These are phyloP conservation scores for Vanacampus margaritifer DNA, from an alignment of 2,113 vertebrate species.

Conservation along the genomic window DNA sequence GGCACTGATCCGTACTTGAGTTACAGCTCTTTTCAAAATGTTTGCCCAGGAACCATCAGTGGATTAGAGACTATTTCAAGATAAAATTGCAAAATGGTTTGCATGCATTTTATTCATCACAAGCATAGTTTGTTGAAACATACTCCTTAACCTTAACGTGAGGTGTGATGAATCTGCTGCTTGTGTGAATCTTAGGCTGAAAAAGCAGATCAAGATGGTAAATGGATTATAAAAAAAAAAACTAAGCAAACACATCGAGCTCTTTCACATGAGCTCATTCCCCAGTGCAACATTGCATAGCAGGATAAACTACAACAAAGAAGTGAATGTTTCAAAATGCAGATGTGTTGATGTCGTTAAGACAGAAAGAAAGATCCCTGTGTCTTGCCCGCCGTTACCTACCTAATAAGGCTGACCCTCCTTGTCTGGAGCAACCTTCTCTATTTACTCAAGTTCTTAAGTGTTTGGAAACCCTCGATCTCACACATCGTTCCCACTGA, in stretches of 20 bases:
- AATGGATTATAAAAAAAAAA: not conserved
- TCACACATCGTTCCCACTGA: constrained; percentile 19
- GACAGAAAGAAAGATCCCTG: constrained; percentile 19
- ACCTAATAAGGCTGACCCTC: constrained; percentile 32
- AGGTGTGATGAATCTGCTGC: not conserved
- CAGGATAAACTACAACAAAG: not conserved
- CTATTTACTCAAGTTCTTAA: constrained; percentile 56
- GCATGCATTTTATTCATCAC: too few relatives aligned
- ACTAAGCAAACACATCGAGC: not conserved
- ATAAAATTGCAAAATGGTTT: not conserved
- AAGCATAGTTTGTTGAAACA: not conserved
- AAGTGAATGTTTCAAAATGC: not conserved
- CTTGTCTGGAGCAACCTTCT: constrained; percentile 31
- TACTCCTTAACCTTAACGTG: not conserved
- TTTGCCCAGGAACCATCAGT: not conserved
- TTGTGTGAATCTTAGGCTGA: not conserved
- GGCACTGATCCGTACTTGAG: not conserved
- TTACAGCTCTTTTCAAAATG: not conserved
- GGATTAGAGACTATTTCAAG: not conserved
- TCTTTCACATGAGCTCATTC: not conserved
- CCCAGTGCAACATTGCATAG: not conserved
- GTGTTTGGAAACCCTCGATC: constrained; percentile 39
- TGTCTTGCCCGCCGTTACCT: constrained; percentile 12
- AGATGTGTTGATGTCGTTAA: not conserved
- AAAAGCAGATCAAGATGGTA: not conserved